Evolutionary conservation across 2,797 vertebrate species (phyloP), one percentile per base, ranked within the genome.

Genomic region (Sandelia bainsii): DNA sequence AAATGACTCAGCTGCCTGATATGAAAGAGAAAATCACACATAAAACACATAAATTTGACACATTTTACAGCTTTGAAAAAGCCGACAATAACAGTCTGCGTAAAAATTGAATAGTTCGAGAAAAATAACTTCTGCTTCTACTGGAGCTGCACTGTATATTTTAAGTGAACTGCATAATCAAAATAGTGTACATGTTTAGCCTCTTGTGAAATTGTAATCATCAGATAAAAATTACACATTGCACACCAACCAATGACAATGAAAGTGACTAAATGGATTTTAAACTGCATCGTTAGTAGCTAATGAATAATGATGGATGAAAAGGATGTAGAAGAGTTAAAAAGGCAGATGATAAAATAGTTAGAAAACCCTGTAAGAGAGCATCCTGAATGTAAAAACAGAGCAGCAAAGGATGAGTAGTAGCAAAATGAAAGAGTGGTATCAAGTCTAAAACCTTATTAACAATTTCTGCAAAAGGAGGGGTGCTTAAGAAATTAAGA

Each of bases 1-100:
- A 83, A 86, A 75, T 78, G 70, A 84, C 44, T 84, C 83, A 85
- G 73, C 39, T 63, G 23, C 27, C 63, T 71, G n/a, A 44, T 45
- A 40, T 49, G 62, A 82, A 67, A 79, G 53, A 61, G 61, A 61
- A 51, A 65, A 77, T 53, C 59, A 20, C 49, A 51, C 46, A 62
- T 39, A 50, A 37, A 64, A 19, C 49, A 53, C 46, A 64, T 37
- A 52, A 25, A 79, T 48, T 1, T 73, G 61, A 61, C 71, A 83
- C 6, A 61, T 77, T 74, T 77, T 8, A 20, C 50, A 45, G 53
- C 22, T 32, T 11, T 20, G 8, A 51, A 50, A 72, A 78, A 52
- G 9, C 25, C 19, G 22, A 48, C 39, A 29, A 60, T 45, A 52
- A 59, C 39, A 75, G 40, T 17, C 16, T 10, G 37, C 58, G 72